phyloP scores from a whole-genome alignment of 2,113 vertebrate genomes.

The Ploceus nigricollis region DNA sequence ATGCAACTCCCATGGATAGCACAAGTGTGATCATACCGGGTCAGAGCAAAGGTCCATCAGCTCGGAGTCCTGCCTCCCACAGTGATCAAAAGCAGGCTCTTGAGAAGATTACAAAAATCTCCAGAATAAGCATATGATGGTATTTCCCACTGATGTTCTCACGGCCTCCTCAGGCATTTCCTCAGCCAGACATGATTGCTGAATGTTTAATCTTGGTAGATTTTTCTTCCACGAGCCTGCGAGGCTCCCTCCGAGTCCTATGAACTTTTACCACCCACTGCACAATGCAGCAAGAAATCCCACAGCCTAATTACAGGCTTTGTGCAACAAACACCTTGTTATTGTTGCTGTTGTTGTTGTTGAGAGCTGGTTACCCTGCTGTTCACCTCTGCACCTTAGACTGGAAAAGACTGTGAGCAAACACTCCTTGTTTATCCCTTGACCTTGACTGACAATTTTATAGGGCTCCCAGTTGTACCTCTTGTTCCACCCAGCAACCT shows the following conservation, averaged over 20 bases:
- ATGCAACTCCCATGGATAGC: neutral
- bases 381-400: neutral
- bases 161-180: neutral
- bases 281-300: neutral
- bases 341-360: neutral
- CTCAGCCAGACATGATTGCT: neutral
- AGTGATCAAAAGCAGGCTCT: neutral
- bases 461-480: neutral
- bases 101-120: neutral
- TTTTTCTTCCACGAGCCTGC: neutral
- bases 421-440: neutral
- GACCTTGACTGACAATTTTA: neutral
- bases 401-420: neutral
- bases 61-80: neutral
- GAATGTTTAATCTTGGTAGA: neutral
- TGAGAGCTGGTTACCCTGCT: neutral
- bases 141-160: neutral
- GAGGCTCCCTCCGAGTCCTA: neutral
- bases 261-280: fast-evolving
- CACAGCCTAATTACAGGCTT: neutral
- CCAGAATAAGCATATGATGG: neutral
- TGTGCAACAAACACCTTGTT: neutral
- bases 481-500: neutral
- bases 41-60: neutral
- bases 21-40: neutral